Evolutionary conservation across 2,113 vertebrate species (phyloP).

Genomic region (Macrotus californicus): DNA sequence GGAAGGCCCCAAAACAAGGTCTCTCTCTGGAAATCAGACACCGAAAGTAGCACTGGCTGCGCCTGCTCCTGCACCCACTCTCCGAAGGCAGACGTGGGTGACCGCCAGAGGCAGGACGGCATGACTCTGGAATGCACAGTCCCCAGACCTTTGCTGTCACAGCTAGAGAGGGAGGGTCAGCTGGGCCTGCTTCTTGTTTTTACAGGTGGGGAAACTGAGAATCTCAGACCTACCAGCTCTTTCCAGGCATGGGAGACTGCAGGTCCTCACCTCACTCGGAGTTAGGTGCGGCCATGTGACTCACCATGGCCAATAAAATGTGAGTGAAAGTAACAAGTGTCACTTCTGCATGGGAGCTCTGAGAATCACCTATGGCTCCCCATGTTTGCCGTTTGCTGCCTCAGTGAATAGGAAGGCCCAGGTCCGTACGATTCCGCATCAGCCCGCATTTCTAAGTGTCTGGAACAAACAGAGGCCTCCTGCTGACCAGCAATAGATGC

Average conservation of each 20-base stretch:
- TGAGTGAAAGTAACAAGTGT: rapidly evolving
- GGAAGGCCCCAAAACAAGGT: conserved; percentile 30
- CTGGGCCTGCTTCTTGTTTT: no score
- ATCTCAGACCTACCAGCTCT: rapidly evolving
- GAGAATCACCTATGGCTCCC: rapidly evolving
- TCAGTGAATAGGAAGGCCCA: rapidly evolving
- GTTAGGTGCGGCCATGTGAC: rapidly evolving
- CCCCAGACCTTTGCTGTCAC: background rate
- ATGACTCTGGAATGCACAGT: rapidly evolving
- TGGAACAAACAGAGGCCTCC: background rate
- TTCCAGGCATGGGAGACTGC: rapidly evolving
- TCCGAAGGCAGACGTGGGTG: background rate
- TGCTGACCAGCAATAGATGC: rapidly evolving
- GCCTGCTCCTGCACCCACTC: background rate
- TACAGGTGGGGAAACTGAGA: background rate
- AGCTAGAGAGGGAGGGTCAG: no score
- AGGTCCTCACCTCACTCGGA: background rate
- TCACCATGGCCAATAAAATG: rapidly evolving
- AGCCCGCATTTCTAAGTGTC: background rate
- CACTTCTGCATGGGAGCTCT: rapidly evolving
- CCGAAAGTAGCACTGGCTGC: background rate
- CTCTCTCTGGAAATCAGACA: conserved; percentile 33
- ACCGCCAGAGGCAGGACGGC: rapidly evolving
- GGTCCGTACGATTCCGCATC: rapidly evolving
- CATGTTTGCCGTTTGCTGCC: rapidly evolving